Base-by-base conservation (phyloP, 2,888 invertebrate genomes). In the Dione juno region DNA sequence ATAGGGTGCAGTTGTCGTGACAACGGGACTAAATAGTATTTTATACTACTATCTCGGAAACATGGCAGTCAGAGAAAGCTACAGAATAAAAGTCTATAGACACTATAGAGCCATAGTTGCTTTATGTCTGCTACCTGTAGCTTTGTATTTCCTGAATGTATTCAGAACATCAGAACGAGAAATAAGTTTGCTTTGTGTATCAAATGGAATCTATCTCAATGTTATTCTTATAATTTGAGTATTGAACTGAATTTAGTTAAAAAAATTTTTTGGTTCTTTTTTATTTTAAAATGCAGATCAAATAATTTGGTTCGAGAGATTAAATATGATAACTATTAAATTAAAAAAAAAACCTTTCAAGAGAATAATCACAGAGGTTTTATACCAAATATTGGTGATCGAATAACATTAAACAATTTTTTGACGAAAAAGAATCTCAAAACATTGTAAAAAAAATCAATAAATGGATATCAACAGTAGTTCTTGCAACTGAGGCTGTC, bases 171-270 rank as follows among this genome's bases (percentile, higher is more conserved):
- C 52, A 57, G 59, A 66, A 52, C 16, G 59, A 57, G 74, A 71
- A 70, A 72, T 74, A 72, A 54, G 67, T 67, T 72, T 72, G 54
- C 69, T 76, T 69, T 72, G 41, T 54, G 66, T 67, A 74, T 59
- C 67, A 67, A 75, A 76, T 75, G 66, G 68, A 75, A 72, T 72
- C 74, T 74, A 74, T 75, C 70, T 73, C 70, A 54, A 76, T 70
- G 70, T 73, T 75, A 69, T 71, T 72, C 72, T 61, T 1, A 69
- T 75, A 69, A 70, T 70, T 69, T 69, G 35, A 66, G 71, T 75
- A 71, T 67, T 58, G 66, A 43, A 73, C 64, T 72, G 40, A 58
- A 16, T 45, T 37, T 3, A n/a, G 14, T 7, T n/a, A 1, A n/a
- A n/a, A n/a, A 16, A 16, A 48, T 37, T 40, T 45, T 19, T 14